Conservation (phyloP, 2,113 vertebrate species). For the Vanacampus margaritifer region DNA sequence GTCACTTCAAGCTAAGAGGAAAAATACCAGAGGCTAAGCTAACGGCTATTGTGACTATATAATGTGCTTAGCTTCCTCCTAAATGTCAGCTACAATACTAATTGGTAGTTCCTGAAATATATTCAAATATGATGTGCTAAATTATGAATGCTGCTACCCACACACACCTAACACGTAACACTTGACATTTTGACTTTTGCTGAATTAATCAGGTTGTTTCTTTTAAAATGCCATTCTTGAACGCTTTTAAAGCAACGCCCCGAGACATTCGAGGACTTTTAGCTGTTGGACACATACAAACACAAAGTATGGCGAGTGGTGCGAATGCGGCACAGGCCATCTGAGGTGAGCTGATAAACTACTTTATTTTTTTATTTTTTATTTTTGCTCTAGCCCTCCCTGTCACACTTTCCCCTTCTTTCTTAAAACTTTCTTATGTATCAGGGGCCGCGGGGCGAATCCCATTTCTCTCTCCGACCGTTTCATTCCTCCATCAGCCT, state of each 20-base stretch:
- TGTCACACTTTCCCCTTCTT: constrained; percentile 16
- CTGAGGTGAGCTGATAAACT: constrained; percentile 43
- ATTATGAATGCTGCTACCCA: neutral
- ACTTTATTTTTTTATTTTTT: constrained; percentile 5
- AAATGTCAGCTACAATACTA: constrained; percentile 2
- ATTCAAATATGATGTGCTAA: neutral
- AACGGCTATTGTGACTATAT: neutral
- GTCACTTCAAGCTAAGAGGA: neutral
- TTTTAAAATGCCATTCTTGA: neutral
- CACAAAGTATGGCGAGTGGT: constrained; percentile 1
- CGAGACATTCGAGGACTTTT: constrained; percentile 12
- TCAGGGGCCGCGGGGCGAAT: constrained; percentile 19
- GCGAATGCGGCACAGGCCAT: constrained; percentile 37
- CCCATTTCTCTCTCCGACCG: constrained; percentile 17
- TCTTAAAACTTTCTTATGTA: constrained; percentile 29
- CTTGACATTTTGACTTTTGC: neutral
- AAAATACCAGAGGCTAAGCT: neutral
- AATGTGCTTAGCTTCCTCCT: neutral
- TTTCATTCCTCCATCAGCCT: neutral
- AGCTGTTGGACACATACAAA: constrained; percentile 9
- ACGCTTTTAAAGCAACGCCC: neutral
- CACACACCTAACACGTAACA: neutral
- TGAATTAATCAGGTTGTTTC: neutral
- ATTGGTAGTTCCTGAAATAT: neutral
- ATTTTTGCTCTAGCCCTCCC: neutral